Conservation (phyloP, 2,888 invertebrate species). For the Melanophora roralis region DNA sequence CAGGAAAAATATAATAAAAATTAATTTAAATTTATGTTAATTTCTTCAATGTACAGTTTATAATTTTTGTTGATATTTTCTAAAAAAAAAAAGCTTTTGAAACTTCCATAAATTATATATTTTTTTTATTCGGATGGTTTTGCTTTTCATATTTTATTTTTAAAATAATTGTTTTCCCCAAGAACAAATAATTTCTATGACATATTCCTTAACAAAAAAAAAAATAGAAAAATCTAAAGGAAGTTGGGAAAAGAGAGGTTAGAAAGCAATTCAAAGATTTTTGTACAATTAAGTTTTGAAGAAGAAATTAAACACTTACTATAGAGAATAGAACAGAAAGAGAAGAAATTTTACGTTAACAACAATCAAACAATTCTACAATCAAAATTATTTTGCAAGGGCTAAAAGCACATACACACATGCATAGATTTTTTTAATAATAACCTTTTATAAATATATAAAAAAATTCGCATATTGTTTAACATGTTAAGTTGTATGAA, state of each 20-base stretch:
- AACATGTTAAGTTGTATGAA: slow-evolving; percentile 31
- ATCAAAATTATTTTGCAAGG: slow-evolving; percentile 29
- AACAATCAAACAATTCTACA: slow-evolving; percentile 47
- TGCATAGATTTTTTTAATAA: not conserved
- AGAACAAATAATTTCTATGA: slow-evolving; percentile 60
- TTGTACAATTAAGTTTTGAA: slow-evolving; percentile 57
- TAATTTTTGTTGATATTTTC: slow-evolving; percentile 46
- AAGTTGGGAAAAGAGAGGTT: not conserved
- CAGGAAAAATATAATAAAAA: slow-evolving; percentile 23
- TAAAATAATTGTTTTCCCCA: slow-evolving; percentile 52
- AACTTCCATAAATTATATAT: slow-evolving; percentile 54
- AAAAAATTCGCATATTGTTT: not conserved
- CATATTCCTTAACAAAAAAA: slow-evolving; percentile 17
- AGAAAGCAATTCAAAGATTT: slow-evolving; percentile 56
- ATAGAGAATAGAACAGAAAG: slow-evolving; percentile 27
- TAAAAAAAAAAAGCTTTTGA: slow-evolving; percentile 38
- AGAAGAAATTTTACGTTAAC: slow-evolving; percentile 38
- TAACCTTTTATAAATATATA: not conserved
- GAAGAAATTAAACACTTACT: slow-evolving; percentile 62
- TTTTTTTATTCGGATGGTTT: not conserved
- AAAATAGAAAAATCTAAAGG: not conserved
- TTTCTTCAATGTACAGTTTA: slow-evolving; percentile 59
- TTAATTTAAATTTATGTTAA: slow-evolving; percentile 59
- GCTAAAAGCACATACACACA: slow-evolving; percentile 25
- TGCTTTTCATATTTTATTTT: slow-evolving; percentile 24